These are phyloP conservation scores for Pseudococcus longispinus DNA, from an alignment of 2,888 invertebrate genomes.

Conservation along the genomic window DNA sequence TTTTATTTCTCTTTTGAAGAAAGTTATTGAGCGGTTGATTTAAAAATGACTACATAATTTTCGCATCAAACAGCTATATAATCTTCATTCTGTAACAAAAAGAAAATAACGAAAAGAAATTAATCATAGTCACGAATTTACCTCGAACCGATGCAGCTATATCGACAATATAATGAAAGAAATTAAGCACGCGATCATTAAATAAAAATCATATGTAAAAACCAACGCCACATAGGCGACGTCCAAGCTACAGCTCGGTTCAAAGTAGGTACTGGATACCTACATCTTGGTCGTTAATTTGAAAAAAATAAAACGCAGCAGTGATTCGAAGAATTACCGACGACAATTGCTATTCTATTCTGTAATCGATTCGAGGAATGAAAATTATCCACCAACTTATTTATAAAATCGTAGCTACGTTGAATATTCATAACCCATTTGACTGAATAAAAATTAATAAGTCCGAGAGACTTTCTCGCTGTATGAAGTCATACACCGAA, in stretches of 20 bases:
- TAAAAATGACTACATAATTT: constrained; percentile 32
- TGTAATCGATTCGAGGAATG: constrained; percentile 19
- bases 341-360: background rate
- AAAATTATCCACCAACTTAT: constrained; percentile 5
- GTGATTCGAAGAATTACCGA: background rate
- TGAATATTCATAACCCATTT: constrained; percentile 16
- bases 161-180: background rate
- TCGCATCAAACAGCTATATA: constrained; percentile 17
- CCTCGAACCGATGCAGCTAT: background rate
- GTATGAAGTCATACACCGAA: background rate
- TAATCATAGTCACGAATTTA: background rate
- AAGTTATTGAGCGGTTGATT: constrained; percentile 38
- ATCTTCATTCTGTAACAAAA: constrained; percentile 29
- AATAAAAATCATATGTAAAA: constrained; percentile 7
- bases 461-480: background rate
- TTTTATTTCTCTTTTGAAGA: background rate
- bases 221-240: background rate
- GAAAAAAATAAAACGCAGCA: background rate
- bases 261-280: too few relatives aligned
- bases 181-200: constrained; percentile 25
- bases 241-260: background rate
- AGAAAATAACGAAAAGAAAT: background rate
- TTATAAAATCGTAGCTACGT: background rate
- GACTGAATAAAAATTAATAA: constrained; percentile 17
- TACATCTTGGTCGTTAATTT: background rate